Conservation (phyloP, 1,140 invertebrate species). For the Apolygus lucorum region DNA sequence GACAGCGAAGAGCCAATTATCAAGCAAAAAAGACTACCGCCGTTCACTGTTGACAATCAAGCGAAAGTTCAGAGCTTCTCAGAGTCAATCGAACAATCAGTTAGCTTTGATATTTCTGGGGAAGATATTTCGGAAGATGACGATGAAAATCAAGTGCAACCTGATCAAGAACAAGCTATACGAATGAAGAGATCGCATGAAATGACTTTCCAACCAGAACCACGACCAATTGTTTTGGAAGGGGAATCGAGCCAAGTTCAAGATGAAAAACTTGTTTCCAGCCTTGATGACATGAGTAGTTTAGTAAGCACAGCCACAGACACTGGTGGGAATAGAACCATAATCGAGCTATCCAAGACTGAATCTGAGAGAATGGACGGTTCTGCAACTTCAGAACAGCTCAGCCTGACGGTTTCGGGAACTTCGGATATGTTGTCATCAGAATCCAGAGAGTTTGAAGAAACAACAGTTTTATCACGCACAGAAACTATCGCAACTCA, state of each 20-base stretch:
- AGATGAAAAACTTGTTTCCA: conserved; percentile 45
- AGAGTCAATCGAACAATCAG: conserved; percentile 26
- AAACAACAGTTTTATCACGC: conserved; percentile 29
- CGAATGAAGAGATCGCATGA: conserved; percentile 77
- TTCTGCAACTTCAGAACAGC: conserved; percentile 45
- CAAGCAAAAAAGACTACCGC: not conserved
- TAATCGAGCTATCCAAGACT: conserved; percentile 44
- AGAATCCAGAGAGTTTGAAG: conserved; percentile 35
- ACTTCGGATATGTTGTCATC: conserved; percentile 37
- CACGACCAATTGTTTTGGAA: conserved; percentile 39
- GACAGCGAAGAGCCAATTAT: conserved; percentile 34
- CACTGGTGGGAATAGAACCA: conserved; percentile 41
- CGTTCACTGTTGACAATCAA: conserved; percentile 1
- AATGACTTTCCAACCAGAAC: conserved; percentile 76
- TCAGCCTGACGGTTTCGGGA: conserved; percentile 39
- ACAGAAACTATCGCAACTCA: conserved; percentile 37
- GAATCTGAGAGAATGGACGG: conserved; percentile 42
- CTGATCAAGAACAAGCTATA: conserved; percentile 22
- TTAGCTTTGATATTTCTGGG: conserved; percentile 31
- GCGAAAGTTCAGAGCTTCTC: conserved; percentile 27
- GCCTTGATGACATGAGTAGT: conserved; percentile 47
- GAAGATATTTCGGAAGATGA: conserved; percentile 34
- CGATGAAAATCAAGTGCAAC: conserved; percentile 17
- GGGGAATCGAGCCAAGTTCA: conserved; percentile 27
- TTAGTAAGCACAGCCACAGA: conserved; percentile 49